These are phyloP conservation scores for Podarcis cretensis DNA, from an alignment of 2,113 vertebrate genomes.

Conservation along the genomic window DNA sequence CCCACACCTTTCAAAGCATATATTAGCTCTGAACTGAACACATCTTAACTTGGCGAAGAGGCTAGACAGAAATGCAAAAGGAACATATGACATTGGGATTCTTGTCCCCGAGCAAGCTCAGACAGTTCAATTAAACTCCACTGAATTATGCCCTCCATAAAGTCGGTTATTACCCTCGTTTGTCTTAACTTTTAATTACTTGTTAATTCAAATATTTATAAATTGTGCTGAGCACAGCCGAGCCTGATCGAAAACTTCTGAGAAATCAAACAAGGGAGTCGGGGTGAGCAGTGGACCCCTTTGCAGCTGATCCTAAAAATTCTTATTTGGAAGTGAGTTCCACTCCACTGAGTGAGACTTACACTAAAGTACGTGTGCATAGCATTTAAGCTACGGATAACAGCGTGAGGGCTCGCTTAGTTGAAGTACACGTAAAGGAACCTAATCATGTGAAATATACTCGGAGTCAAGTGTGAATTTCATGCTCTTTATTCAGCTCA, in stretches of 20 bases:
- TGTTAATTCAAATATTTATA: conserved; percentile 1
- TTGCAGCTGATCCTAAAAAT: too few species aligned
- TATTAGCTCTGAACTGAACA: neutral
- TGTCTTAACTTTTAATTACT: conserved; percentile 4
- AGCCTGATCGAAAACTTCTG: neutral
- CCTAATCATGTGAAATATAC: too few species aligned
- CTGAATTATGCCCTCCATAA: conserved; percentile 4
- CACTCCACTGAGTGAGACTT: too few species aligned
- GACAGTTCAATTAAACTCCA: conserved; percentile 1
- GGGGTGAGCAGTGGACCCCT: too few species aligned
- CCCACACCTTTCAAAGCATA: neutral
- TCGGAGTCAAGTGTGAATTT: too few species aligned
- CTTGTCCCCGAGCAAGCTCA: neutral
- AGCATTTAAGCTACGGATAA: too few species aligned
- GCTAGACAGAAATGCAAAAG: neutral
- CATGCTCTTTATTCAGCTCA: too few species aligned
- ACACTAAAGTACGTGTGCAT: too few species aligned
- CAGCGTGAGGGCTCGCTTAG: too few species aligned
- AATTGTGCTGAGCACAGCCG: neutral
- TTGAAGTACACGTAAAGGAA: too few species aligned
- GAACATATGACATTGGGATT: neutral
- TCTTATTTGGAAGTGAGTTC: too few species aligned
- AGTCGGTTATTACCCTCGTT: neutral
- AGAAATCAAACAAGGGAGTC: neutral
- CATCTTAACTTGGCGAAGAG: neutral